These are phyloP conservation scores for Sipunculus nudus DNA, from an alignment of 2,888 invertebrate genomes.

Conservation along the genomic window DNA sequence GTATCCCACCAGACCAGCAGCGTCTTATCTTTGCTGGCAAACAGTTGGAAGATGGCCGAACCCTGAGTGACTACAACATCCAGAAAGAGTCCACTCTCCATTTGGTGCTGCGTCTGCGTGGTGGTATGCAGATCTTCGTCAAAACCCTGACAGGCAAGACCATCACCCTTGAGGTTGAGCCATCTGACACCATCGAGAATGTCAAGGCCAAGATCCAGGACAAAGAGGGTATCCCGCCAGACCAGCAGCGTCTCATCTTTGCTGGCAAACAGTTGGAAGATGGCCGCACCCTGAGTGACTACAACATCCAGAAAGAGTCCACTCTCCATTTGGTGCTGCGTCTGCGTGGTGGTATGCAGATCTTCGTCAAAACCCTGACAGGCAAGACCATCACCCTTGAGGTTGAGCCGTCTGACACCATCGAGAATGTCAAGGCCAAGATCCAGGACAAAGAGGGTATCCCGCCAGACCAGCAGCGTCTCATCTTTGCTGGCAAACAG, in stretches of 20 bases:
- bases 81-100: slow-evolving; percentile 96
- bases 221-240: slow-evolving; percentile 71
- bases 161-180: slow-evolving; percentile 72
- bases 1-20: slow-evolving; percentile 79
- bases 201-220: slow-evolving; percentile 74
- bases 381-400: no score
- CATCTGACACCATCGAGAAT: slow-evolving; percentile 95
- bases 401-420: no score
- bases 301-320: no score
- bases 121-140: slow-evolving; percentile 45
- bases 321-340: slow-evolving; percentile 69
- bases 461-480: no score
- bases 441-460: no score
- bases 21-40: slow-evolving; percentile 92
- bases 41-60: slow-evolving; percentile 90
- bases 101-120: slow-evolving; percentile 84
- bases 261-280: slow-evolving; percentile 93
- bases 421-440: no score
- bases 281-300: slow-evolving; percentile 88
- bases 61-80: slow-evolving; percentile 92
- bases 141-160: slow-evolving; percentile 42
- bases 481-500: no score
- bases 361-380: no score
- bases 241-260: slow-evolving; percentile 89
- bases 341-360: no score